Base-by-base conservation (phyloP, 2,888 invertebrate species). In the Stramonita haemastoma region DNA sequence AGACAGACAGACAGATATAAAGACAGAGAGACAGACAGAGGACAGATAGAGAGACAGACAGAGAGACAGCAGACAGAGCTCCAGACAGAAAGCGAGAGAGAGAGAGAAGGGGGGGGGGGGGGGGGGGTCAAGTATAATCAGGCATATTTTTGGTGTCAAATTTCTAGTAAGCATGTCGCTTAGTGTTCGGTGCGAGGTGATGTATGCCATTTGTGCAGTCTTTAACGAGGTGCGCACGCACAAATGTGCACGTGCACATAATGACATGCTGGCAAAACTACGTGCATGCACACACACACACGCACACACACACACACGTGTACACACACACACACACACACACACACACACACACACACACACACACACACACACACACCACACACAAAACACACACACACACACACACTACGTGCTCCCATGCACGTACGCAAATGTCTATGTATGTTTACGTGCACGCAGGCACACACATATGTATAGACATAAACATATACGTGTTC, bases 1-100 rank as follows among this genome's bases (percentile, higher is more conserved):
- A n/a, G 15, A 60, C 4, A 46, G 19, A 2, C 2, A 34, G 22
- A 86, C 32, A 34, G 11, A 60, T 4, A 26, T 8, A 88, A 66
- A 57, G 22, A 46, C 32, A 73, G 56, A 22, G 56, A 84, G 70
- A 84, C 85, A 89, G 34, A n/a, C 84, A 60, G n/a, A n/a, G n/a
- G n/a, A n/a, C n/a, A n/a, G n/a, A n/a, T n/a, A n/a, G n/a, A n/a
- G n/a, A n/a, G n/a, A n/a, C n/a, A n/a, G n/a, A n/a, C n/a, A n/a
- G n/a, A n/a, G n/a, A n/a, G n/a, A n/a, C n/a, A n/a, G n/a, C 32
- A 60, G 83, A 81, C 60, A 34, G 84, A 83, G 66, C 1, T 66
- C 8, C 8, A 84, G 46, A 88, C 36, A 66, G 46, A 85, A n/a
- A 36, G 73, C 34, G 5, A 81, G 81, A 81, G 13, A 81, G 79